Conservation (phyloP, 2,113 vertebrate species). For the Rhea americana region DNA sequence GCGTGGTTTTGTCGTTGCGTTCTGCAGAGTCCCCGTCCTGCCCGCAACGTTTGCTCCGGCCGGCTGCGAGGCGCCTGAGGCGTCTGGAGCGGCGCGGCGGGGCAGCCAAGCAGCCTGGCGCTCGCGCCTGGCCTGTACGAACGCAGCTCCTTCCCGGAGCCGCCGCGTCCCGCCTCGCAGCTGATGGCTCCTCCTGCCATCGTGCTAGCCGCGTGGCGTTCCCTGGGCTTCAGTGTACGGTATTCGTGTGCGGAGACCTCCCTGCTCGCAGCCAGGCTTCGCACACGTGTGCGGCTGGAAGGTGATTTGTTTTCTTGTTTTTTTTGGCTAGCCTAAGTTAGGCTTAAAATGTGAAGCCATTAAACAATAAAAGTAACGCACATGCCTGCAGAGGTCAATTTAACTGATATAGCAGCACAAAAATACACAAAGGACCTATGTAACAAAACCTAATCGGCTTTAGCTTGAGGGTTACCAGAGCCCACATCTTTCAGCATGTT, state of each 20-base stretch:
- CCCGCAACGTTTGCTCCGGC: accelerated
- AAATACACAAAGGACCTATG: constrained; percentile 73
- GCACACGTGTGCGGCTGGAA: accelerated
- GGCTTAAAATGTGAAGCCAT: constrained; percentile 64
- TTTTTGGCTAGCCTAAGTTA: constrained; percentile 17
- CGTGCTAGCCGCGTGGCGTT: neutral
- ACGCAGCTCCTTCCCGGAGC: neutral
- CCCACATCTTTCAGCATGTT: constrained; percentile 62
- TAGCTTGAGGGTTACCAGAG: constrained; percentile 72
- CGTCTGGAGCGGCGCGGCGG: accelerated
- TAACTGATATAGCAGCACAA: constrained; percentile 64
- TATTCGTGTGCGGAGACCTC: neutral
- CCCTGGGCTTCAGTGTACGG: accelerated
- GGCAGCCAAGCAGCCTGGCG: neutral
- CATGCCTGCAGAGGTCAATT: constrained; percentile 72
- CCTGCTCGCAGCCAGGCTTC: neutral
- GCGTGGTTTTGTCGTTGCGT: neutral
- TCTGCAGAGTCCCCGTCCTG: neutral
- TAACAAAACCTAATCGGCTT: constrained; percentile 71
- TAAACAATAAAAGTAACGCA: constrained; percentile 59
- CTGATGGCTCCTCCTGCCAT: neutral
- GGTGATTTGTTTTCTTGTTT: neutral
- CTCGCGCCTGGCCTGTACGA: neutral
- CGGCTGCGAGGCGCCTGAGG: neutral
- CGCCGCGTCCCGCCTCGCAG: neutral